Evolutionary conservation across 2,888 invertebrate genomes (phyloP), one percentile per base, ranked within the genome.

Genomic region (Cyrtodaria siliqua): DNA sequence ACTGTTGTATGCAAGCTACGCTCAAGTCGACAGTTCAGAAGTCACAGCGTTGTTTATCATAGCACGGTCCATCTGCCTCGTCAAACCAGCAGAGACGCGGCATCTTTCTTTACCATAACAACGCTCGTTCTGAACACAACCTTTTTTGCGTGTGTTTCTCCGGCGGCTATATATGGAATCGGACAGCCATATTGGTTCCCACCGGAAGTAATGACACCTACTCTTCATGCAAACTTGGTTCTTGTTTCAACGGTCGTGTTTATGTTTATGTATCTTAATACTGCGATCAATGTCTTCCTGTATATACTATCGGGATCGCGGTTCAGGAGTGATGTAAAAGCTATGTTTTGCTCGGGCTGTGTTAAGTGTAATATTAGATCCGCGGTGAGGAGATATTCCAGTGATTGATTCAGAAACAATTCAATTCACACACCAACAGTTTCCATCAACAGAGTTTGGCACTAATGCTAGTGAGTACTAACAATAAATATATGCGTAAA

Each of bases 121-220:
- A 44, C 44, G 6, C 2, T 60, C 3, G 16, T 47, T 8, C 47
- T 66, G 2, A 66, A 47, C 33, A 18, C 29, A 23, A 20, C 55
- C 1, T 66, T 66, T 44, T 6, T 66, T 6, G 23, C 47, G 24
- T 55, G 26, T 12, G 56, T 66, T 56, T 55, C 47, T 1, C 64
- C 64, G 24, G 55, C 53, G 12, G 42, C 42, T 6, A 55, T 55
- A 8, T 56, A 56, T 49, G 64, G 53, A 14, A 66, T 66, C 20
- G 64, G 64, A 18, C 64, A 66, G n/a, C 56, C 47, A 4, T 66
- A 66, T 23, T 66, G 56, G 64, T 66, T 47, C 33, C 44, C 56
- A 20, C 0, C 0, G 8, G 56, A 44, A 2, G 42, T 26, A 18
- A 53, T 29, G 33, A 56, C 60, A 18, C 3, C 18, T 4, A 12